Percentiles rank a stretch among this genome's conserved stretches.
Conservation (phyloP, 2,888 invertebrate genomes). For the Drosophila macrospina region DNA sequence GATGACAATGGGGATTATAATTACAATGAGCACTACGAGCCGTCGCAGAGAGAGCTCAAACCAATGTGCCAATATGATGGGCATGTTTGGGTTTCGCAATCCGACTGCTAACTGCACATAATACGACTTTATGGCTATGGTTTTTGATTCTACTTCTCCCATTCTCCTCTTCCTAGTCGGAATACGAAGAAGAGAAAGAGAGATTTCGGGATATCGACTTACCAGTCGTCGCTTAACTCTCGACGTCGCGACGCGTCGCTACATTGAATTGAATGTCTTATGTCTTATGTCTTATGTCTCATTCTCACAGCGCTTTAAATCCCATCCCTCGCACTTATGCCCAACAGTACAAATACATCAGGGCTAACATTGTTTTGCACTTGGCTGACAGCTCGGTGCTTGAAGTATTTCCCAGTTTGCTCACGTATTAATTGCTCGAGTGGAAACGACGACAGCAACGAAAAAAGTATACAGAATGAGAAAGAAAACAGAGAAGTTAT, state of each 20-base stretch:
- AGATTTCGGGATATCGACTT: constrained; percentile 55
- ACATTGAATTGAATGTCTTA: constrained; percentile 67
- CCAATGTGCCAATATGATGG: constrained; percentile 70
- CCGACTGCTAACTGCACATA: constrained; percentile 58
- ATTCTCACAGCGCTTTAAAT: constrained; percentile 37
- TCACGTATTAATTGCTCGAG: constrained; percentile 80
- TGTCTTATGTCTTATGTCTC: constrained; percentile 42
- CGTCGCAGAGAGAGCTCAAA: constrained; percentile 28
- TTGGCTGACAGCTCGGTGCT: constrained; percentile 57
- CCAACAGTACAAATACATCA: constrained; percentile 67
- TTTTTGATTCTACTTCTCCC: constrained; percentile 38
- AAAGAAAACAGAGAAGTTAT: constrained; percentile 53
- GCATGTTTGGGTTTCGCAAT: constrained; percentile 78
- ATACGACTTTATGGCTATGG: constrained; percentile 67
- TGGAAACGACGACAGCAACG: constrained; percentile 68
- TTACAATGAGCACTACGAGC: constrained; percentile 36
- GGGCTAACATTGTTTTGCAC: constrained; percentile 77
- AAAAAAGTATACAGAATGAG: constrained; percentile 32
- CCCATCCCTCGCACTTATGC: constrained; percentile 47
- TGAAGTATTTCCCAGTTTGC: constrained; percentile 74
- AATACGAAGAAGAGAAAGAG: constrained; percentile 23
- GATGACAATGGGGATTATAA: constrained; percentile 53
- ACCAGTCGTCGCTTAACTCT: constrained; percentile 36
- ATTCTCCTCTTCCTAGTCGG: constrained; percentile 35
- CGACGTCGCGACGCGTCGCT: constrained; percentile 59